Base-by-base conservation (phyloP, 1,140 invertebrate species). In the Macrosteles quadrilineatus region DNA sequence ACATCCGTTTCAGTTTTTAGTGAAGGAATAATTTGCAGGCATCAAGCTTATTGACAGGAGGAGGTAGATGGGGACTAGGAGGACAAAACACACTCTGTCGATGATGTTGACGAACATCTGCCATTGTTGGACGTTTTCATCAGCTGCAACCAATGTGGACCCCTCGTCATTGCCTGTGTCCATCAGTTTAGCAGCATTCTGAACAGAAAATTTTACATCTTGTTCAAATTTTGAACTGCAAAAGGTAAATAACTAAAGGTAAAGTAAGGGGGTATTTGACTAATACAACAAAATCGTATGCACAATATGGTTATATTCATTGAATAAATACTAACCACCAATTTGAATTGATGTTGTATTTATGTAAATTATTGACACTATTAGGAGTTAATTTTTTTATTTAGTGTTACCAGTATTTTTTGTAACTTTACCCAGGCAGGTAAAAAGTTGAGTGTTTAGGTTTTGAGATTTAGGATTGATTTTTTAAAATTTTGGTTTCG, bases 131-230 rank as follows among this genome's bases (percentile, higher is more conserved):
- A 27, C 23, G 9, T 12, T 32, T 19, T 64, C 29, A 19, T 64
- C 31, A 17, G 30, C 2, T 2, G 32, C n/a, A 14, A 64, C 30
- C 11, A 43, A 27, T 3, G 36, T 21, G 6, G 62, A 36, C 11
- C 62, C 62, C 11, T 64, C 62, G 4, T 64, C 62, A 19, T 64
- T 64, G 9, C 36, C 36, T 11, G 62, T 2, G 11, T 64, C 62
- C 36, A 43, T 64, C 36, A 43, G 23, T 17, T n/a, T 64, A 21
- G 36, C 62, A 23, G 36, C 30, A 36, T 36, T 64, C 62, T 64
- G 62, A 12, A 59, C 6, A 40, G 17, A 11, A 53, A 53, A 14
- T 11, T 53, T 21, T 23, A 21, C n/a, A n/a, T n/a, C n/a, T n/a
- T n/a, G n/a, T 43, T n/a, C 9, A 11, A 43, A 43, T 11, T 43